Evolutionary conservation across 2,797 vertebrate genomes (phyloP), one percentile per base, ranked within the genome.

Genomic region (Crypturellus tataupa): DNA sequence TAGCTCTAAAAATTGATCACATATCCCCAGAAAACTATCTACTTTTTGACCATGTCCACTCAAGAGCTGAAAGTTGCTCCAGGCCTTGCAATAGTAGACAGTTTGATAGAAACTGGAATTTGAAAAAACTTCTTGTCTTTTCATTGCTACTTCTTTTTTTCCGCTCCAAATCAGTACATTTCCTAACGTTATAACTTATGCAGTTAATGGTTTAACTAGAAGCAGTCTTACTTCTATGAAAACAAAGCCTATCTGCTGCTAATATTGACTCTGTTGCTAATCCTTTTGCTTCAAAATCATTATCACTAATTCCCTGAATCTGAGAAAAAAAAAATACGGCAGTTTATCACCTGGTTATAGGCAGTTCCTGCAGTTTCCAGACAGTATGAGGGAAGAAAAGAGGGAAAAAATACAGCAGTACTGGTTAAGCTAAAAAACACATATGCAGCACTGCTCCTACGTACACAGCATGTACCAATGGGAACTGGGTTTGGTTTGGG

Each of bases 131-230:
- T 77, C 51, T 27, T 39, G 58, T 77, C 59, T 67, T 51, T 49
- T 25, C 46, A 58, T 3, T 37, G 77, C 90, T 6, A 3, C 40
- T 78, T 89, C 80, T 79, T 78, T 78, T 56, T 83, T 6, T 6
- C 44, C 27, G 62, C 44, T 80, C 78, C 55, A 58, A 35, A 12
- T 62, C 69, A 37, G 21, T 65, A 91, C 46, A 24, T 59, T 83
- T 85, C 76, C 51, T 68, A 71, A 59, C 24, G 90, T 19, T 20
- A 31, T 53, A n/a, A 78, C 64, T 84, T 62, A 42, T 0, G 2
- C 58, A 82, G 83, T 47, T 55, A 69, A 82, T 58, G 85, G 64
- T 88, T 95, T 77, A 71, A 82, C 89, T 82, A 62, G 64, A 87
- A 40, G 37, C 63, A 20, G 23, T 33, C 24, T 16, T 53, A 31